Percentiles rank a stretch among this genome's conserved stretches.
phyloP scores from a whole-genome alignment of 1,140 invertebrate species.

The Aphelinus certus region DNA sequence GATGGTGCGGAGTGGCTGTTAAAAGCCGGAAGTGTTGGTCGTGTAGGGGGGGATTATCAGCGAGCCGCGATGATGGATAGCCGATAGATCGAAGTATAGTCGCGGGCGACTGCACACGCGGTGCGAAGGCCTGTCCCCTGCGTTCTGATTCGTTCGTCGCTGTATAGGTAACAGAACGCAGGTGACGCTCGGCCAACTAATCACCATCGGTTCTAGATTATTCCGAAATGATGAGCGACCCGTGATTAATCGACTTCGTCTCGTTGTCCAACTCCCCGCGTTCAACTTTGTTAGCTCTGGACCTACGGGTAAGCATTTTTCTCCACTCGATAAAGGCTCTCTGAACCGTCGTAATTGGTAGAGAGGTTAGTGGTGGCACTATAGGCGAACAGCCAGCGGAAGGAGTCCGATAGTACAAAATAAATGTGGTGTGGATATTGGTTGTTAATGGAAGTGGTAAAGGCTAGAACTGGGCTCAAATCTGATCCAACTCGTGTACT shows the following conservation, averaged over 20 bases:
- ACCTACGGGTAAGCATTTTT: no score
- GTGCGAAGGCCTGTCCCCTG: neutral
- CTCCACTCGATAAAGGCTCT: no score
- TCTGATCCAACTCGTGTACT: no score
- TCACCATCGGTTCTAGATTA: slow-evolving; percentile 68
- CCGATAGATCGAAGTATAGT: slow-evolving; percentile 38
- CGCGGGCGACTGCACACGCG: slow-evolving; percentile 38
- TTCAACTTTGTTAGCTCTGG: no score
- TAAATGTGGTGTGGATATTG: no score
- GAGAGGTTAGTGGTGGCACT: no score
- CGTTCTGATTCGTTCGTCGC: neutral
- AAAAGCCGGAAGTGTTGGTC: slow-evolving; percentile 47
- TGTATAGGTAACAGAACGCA: slow-evolving; percentile 54
- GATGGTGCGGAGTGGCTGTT: slow-evolving; percentile 43
- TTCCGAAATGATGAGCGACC: slow-evolving; percentile 63
- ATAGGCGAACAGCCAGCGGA: no score
- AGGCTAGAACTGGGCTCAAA: no score
- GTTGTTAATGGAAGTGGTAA: no score
- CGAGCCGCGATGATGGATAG: slow-evolving; percentile 55
- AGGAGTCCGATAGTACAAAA: no score
- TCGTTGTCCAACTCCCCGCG: no score
- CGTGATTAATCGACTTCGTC: slow-evolving; percentile 17
- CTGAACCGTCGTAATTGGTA: no score
- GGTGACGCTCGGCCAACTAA: slow-evolving; percentile 64
- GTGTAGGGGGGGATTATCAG: slow-evolving; percentile 40